Conservation (phyloP, 2,797 vertebrate genomes). For the Sebastes oblongus region DNA sequence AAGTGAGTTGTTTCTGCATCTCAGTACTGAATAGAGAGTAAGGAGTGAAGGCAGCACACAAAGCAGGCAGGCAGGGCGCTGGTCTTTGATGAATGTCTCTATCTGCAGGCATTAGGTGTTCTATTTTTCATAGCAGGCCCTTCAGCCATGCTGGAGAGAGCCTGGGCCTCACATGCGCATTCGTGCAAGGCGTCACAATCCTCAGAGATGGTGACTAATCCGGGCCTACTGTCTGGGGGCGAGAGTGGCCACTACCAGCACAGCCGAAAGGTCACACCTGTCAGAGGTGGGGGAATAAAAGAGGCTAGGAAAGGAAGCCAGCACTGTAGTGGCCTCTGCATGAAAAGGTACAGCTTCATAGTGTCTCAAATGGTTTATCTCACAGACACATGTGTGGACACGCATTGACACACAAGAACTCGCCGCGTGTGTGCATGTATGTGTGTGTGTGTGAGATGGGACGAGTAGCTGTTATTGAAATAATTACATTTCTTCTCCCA, state of each 20-base stretch:
- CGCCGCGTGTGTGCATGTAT: background rate
- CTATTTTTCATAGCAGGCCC: conserved; percentile 83
- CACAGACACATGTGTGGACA: background rate
- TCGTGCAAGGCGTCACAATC: conserved; percentile 67
- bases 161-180: conserved; percentile 65
- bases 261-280: conserved; percentile 82
- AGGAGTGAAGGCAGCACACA: conserved; percentile 64
- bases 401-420: background rate
- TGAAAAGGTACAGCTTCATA: conserved; percentile 37
- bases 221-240: conserved; percentile 72
- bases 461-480: conserved; percentile 15
- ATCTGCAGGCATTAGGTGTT: conserved; percentile 83
- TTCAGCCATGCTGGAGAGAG: conserved; percentile 71
- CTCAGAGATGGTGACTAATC: conserved; percentile 78
- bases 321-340: conserved; percentile 38
- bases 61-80: conserved; percentile 63
- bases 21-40: conserved; percentile 63
- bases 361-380: conserved; percentile 37
- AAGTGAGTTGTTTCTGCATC: conserved; percentile 76
- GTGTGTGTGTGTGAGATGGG: background rate
- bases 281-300: conserved; percentile 61
- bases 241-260: conserved; percentile 58
- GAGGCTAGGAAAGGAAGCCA: conserved; percentile 50
- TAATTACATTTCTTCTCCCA: conserved; percentile 31
- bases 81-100: conserved; percentile 85